These are phyloP conservation scores for Yponomeuta cagnagella DNA, from an alignment of 2,888 invertebrate species.

Conservation along the genomic window DNA sequence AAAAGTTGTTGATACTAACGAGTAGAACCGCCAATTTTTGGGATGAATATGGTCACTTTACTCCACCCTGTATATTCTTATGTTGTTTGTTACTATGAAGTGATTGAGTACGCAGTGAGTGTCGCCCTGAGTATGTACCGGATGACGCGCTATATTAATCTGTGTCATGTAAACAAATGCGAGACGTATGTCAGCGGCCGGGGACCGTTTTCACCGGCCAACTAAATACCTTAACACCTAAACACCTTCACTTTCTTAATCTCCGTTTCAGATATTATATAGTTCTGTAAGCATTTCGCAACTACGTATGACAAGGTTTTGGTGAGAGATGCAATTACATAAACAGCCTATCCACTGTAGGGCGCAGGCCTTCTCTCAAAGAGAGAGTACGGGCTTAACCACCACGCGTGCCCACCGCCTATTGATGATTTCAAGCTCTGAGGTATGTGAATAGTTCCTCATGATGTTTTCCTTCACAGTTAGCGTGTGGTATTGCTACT, in stretches of 20 bases:
- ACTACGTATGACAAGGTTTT: background rate
- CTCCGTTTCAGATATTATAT: background rate
- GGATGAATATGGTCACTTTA: too few relatives aligned
- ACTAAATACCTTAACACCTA: constrained; percentile 14
- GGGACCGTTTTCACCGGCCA: constrained; percentile 30
- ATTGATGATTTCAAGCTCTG: too few relatives aligned
- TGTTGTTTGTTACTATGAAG: constrained; percentile 32
- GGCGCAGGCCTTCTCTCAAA: too few relatives aligned
- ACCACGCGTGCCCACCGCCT: too few relatives aligned
- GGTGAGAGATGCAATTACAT: background rate
- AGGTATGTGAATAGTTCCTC: too few relatives aligned
- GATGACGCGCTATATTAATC: constrained; percentile 66
- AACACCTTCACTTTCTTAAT: background rate
- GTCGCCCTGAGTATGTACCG: constrained; percentile 49
- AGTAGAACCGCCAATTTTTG: too few relatives aligned
- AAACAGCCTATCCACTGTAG: too few relatives aligned
- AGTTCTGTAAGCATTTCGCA: background rate
- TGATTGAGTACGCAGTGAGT: constrained; percentile 43
- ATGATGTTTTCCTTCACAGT: too few relatives aligned
- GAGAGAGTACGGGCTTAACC: too few relatives aligned
- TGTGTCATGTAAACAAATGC: constrained; percentile 66
- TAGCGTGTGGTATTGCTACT: too few relatives aligned
- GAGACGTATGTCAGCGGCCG: constrained; percentile 48
- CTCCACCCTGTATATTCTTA: too few relatives aligned
- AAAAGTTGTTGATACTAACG: too few relatives aligned